Evolutionary conservation across 2,888 invertebrate genomes (phyloP).

Genomic region (Rhabditophanes sp.): DNA sequence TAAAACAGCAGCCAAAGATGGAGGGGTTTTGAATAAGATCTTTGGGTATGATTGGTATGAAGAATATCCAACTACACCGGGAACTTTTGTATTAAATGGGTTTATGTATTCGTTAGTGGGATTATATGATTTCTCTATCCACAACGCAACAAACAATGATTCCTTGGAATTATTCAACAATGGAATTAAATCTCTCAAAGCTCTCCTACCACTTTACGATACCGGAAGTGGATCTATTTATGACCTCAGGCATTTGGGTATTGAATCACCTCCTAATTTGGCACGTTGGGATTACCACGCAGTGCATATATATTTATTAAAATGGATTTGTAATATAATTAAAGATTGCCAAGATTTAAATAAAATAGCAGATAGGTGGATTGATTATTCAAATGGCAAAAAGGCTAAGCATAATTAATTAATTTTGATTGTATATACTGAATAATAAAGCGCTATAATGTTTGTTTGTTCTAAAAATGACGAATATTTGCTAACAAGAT

Average conservation of each 20-base stretch:
- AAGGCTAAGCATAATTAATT: slow-evolving; percentile 32
- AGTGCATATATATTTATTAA: slow-evolving; percentile 78
- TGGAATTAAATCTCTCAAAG: slow-evolving; percentile 53
- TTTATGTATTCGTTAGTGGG: slow-evolving; percentile 92
- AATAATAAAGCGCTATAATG: no score
- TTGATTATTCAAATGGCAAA: slow-evolving; percentile 32
- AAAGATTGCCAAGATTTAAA: slow-evolving; percentile 49
- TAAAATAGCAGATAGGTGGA: slow-evolving; percentile 33
- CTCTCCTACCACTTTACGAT: slow-evolving; percentile 73
- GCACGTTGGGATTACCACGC: slow-evolving; percentile 98
- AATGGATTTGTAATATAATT: slow-evolving; percentile 61
- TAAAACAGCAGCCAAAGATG: slow-evolving; percentile 54
- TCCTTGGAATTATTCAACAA: slow-evolving; percentile 14
- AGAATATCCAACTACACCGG: slow-evolving; percentile 81
- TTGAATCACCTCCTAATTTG: slow-evolving; percentile 63
- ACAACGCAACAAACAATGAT: slow-evolving; percentile 4
- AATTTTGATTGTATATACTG: no score
- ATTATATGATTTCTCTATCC: slow-evolving; percentile 66
- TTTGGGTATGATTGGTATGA: slow-evolving; percentile 69
- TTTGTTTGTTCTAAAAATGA: no score
- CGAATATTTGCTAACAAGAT: no score
- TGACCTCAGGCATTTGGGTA: slow-evolving; percentile 78
- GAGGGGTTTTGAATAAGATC: slow-evolving; percentile 62
- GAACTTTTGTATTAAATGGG: slow-evolving; percentile 87
- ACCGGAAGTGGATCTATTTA: slow-evolving; percentile 88